Conservation (phyloP, 2,888 invertebrate genomes). For the Elaeidobius kamerunicus region DNA sequence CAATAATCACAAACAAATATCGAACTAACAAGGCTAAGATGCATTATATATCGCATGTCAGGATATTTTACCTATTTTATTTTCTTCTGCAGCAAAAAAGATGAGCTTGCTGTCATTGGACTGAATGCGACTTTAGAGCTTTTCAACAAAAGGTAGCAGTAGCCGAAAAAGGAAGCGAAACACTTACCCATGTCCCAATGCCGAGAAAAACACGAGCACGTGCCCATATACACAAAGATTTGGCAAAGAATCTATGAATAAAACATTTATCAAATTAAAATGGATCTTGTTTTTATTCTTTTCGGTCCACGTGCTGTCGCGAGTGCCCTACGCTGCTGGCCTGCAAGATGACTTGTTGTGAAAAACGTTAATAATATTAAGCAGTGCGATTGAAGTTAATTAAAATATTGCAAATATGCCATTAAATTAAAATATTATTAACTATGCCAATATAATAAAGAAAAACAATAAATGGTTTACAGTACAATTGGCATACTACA, state of each 20-base stretch:
- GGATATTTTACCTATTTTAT: slow-evolving; percentile 12
- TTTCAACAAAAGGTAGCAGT: slow-evolving; percentile 22
- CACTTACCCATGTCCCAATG: slow-evolving; percentile 27
- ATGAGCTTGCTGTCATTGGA: slow-evolving; percentile 13
- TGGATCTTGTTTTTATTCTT: slow-evolving; percentile 23
- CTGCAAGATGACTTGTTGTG: slow-evolving; percentile 3
- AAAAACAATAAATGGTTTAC: not conserved
- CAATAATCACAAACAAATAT: no score
- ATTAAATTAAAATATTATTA: not conserved
- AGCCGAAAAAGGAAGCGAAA: slow-evolving; percentile 29
- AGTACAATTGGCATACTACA: no score
- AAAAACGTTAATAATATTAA: slow-evolving; percentile 7
- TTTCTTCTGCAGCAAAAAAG: slow-evolving; percentile 13
- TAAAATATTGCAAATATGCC: not conserved
- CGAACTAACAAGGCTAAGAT: no score
- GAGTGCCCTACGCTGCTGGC: slow-evolving; percentile 9
- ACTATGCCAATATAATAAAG: no score
- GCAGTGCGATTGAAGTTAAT: not conserved
- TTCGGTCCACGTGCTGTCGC: slow-evolving; percentile 27
- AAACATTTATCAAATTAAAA: slow-evolving; percentile 27
- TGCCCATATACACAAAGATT: slow-evolving; percentile 41
- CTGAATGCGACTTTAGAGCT: slow-evolving; percentile 20
- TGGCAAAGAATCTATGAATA: slow-evolving; percentile 41
- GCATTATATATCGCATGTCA: not conserved
- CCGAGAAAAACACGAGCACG: slow-evolving; percentile 34